Base-by-base conservation (phyloP, 2,113 vertebrate species). In the Equus quagga region DNA sequence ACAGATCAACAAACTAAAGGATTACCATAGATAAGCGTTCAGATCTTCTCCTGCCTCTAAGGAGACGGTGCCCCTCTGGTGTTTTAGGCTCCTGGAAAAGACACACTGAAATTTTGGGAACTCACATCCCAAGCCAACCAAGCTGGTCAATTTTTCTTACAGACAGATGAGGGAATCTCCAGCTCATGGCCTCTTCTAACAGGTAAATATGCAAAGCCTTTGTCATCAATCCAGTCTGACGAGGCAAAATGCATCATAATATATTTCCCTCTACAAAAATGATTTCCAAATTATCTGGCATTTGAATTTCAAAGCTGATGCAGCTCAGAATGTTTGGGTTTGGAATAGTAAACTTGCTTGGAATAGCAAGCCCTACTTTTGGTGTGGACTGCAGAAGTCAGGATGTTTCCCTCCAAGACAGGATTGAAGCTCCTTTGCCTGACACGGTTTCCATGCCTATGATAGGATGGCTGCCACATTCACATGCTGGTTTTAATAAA, bases 301-400 rank as follows among this genome's bases (percentile, higher is more conserved):
- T 94, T 97, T 98, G 84, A 96, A 96, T 97, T 98, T 97, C 96
- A 98, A 97, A 96, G 81, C 36, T 17, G 56, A 92, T 17, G 23
- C 62, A 89, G 54, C 80, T 93, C 56, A 64, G 83, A 94, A 82
- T 70, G 5, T 69, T 23, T 65, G 49, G 36, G 26, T 75, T 92
- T 96, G 33, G 46, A 80, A 96, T 4, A 67, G 17, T 13, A 88
- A 67, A 58, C 24, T 64, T 90, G 81, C 60, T 46, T 81, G 28
- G 72, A 91, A 97, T 67, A 95, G 23, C 41, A 96, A 97, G 12
- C 36, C 51, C 17, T 49, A n/a, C 46, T 80, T 93, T 41, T 18
- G 11, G 62, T 8, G 1, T 21, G 49, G 0, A 41, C 11, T 62
- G 70, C 36, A 85, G 23, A 92, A 82, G 36, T 65, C 23, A 3